Base-by-base conservation (phyloP, 2,797 vertebrate genomes). In the Leptoclinus maculatus region DNA sequence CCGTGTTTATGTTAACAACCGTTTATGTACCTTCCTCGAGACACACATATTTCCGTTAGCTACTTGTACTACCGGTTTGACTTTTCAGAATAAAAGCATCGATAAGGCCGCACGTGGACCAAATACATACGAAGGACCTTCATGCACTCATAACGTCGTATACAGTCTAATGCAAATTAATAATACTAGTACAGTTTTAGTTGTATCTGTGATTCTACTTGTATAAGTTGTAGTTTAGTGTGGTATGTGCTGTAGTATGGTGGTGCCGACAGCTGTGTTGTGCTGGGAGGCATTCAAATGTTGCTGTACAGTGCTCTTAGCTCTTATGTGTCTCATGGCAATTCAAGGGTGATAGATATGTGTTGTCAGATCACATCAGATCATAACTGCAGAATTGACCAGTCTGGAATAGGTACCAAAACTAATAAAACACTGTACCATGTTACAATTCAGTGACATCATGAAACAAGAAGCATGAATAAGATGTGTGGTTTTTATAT, bases 1-100 rank as follows among this genome's bases (percentile, higher is more conserved):
- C 23, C 51, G 23, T 36, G 43, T 32, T 12, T 34, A 32, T 1
- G 13, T 4, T 0, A 27, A n/a, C 27, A 32, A 16, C 16, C 13
- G 17, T 16, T 19, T n/a, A 0, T 2, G 10, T 0, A 10, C 4
- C 64, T 19, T 43, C 67, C 14, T 12, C 3, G 3, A 11, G 0
- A 5, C 1, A 45, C 54, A 23, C 5, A 10, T 1, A 73, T 0
- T 74, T 82, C 79, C 76, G 72, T 12, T 45, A 3, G 7, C 6
- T 5, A 12, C 2, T 29, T 25, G 2, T 7, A 64, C 76, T 78
- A 25, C 84, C 84, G 76, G 79, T 57, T 51, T 0, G 13, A 5
- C 41, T 4, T 85, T 87, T 83, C 89, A 87, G 5, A 87, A 81
- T 88, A 85, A 91, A 76, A 73, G 75, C 11, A 16, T 3, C 2